These are phyloP conservation scores for Turdus rufiventris DNA, from an alignment of 2,113 vertebrate species.

Conservation along the genomic window DNA sequence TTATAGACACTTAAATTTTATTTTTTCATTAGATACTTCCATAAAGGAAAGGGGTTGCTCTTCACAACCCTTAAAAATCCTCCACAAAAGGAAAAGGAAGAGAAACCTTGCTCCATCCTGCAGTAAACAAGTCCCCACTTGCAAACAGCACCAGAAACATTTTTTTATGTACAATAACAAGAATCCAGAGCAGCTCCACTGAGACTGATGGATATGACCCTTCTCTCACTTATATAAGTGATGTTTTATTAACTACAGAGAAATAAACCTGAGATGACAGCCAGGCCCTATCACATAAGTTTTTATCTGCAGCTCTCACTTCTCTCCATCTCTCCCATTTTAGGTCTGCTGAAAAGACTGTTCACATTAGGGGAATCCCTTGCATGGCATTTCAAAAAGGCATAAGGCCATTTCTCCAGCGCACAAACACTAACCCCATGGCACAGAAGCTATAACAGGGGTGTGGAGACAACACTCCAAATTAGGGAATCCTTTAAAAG, in stretches of 20 bases:
- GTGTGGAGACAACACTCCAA: too few species aligned
- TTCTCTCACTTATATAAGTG: neutral
- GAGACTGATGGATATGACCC: neutral
- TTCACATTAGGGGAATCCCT: neutral
- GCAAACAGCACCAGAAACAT: neutral
- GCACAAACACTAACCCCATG: fast-evolving
- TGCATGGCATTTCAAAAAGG: neutral
- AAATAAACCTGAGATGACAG: neutral
- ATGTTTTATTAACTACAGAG: neutral
- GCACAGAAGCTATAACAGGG: fast-evolving
- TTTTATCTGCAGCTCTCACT: neutral
- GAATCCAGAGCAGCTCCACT: neutral
- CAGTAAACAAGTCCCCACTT: neutral
- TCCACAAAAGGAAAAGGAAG: neutral
- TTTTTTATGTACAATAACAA: neutral
- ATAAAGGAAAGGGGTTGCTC: fast-evolving
- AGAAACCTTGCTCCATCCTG: neutral
- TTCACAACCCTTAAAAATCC: neutral
- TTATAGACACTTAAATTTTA: fast-evolving
- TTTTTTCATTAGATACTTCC: neutral
- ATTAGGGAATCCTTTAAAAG: neutral
- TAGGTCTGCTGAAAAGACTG: neutral
- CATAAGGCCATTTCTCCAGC: neutral
- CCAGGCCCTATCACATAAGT: neutral
- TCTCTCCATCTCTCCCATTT: neutral